Percentiles rank a stretch among this genome's conserved stretches.
Conservation (phyloP, 2,797 vertebrate species). For the Scarus forsteni region DNA sequence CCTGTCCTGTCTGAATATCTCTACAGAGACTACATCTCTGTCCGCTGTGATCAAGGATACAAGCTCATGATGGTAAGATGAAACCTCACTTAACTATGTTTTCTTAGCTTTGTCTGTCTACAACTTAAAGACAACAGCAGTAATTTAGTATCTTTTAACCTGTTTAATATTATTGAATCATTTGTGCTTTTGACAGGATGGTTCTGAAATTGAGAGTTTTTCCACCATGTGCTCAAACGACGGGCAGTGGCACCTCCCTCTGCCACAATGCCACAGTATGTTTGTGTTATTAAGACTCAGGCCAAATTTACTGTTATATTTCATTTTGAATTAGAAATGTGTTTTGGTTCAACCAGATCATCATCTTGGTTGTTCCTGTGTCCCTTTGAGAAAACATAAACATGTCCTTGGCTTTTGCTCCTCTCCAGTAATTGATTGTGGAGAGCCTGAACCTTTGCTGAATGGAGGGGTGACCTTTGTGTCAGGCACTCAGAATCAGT, state of each 20-base stretch:
- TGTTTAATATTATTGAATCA: background rate
- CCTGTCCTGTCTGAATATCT: conserved; percentile 71
- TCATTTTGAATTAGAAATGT: background rate
- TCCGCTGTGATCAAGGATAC: conserved; percentile 81
- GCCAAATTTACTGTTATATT: background rate
- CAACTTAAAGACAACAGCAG: background rate
- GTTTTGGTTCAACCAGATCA: background rate
- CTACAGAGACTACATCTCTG: conserved; percentile 83
- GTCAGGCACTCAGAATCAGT: conserved; percentile 76
- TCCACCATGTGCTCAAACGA: conserved; percentile 87
- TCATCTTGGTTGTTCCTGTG: background rate
- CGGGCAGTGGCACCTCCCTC: conserved; percentile 89
- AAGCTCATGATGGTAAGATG: conserved; percentile 82
- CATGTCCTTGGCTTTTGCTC: conserved; percentile 6
- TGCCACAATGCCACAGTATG: conserved; percentile 91
- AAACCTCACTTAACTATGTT: background rate
- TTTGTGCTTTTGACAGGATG: conserved; percentile 65
- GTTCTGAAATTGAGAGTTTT: conserved; percentile 80
- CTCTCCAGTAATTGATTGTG: conserved; percentile 82
- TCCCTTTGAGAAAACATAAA: background rate
- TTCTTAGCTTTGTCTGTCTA: background rate
- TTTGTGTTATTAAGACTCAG: conserved; percentile 17
- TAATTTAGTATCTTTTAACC: background rate
- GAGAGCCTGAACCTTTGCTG: conserved; percentile 68
- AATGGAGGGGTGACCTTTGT: conserved; percentile 76